Evolutionary conservation across 1,140 invertebrate species (phyloP).

Genomic region (Bombus waltoni): DNA sequence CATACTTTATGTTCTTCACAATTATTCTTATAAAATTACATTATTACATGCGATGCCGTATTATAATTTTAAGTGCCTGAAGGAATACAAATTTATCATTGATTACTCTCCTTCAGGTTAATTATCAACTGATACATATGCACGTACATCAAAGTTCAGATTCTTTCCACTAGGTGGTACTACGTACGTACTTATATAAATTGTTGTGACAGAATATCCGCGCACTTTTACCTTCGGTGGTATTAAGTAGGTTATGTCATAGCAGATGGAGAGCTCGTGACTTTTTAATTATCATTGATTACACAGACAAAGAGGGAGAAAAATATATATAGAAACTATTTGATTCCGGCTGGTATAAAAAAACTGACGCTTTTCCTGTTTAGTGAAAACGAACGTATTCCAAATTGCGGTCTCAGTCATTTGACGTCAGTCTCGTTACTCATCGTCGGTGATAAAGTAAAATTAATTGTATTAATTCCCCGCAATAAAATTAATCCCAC

Average conservation of each 20-base stretch:
- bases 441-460: conserved; percentile 18
- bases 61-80: too few species aligned
- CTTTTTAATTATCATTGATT: neutral
- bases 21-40: neutral
- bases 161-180: neutral
- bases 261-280: neutral
- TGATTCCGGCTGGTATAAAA: neutral
- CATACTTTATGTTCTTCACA: neutral
- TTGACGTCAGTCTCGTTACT: conserved; percentile 35
- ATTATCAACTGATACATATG: too few species aligned
- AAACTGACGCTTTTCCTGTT: neutral
- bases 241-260: neutral
- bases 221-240: neutral
- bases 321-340: neutral
- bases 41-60: too few species aligned
- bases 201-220: too few species aligned
- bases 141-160: neutral
- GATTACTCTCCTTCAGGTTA: neutral
- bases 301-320: neutral
- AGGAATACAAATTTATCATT: too few species aligned
- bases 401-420: neutral
- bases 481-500: conserved; percentile 43
- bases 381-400: neutral
- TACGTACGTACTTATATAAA: neutral
- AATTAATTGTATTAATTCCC: conserved; percentile 45